Evolutionary conservation across 2,113 vertebrate species (phyloP), one percentile per base, ranked within the genome.

Genomic region (Hippotragus niger): DNA sequence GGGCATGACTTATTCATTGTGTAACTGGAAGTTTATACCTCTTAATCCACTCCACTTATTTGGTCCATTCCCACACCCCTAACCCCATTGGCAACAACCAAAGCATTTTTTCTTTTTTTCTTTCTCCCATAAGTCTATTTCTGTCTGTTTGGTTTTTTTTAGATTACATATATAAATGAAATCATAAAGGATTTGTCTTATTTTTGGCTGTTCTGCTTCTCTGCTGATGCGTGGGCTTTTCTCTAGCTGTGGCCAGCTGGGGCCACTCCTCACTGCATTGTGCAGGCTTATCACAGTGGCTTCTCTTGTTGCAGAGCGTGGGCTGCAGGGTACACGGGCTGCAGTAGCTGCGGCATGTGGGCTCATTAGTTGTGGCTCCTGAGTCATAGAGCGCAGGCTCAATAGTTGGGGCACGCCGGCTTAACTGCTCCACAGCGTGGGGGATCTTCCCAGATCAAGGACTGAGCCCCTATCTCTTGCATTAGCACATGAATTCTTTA

Each of bases 231-330:
- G 1, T 43, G 71, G 23, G 36, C 71, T 76, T 76, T 76, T 25
- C 36, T 27, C 36, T 14, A 3, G 71, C 7, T 76, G 36, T 14
- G 36, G 36, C 36, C 23, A 43, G 71, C 40, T 25, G 23, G 19
- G 40, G 23, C 36, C 27, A 12, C 71, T 43, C 36, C 25, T 14
- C 71, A 27, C 0, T 27, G 36, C 0, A 0, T 2, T 4, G 12
- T 43, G 40, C 21, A 43, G 23, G 23, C 36, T 76, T n/a, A n/a
- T n/a, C n/a, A n/a, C 71, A 27, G 23, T 1, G 3, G 36, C 23
- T 76, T 27, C 36, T 27, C 71, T 43, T 43, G 6, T 43, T 74
- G 71, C 71, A 76, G 23, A 14, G 71, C 23, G 1, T 1, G 12
- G 71, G 36, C 36, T 43, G 21, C 23, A 25, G 36, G 36, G n/a